Percentiles rank a stretch among this genome's conserved stretches.
Evolutionary conservation across 30 jellyfish, hydroid and myxozoan genomes (phyloP).

Genomic region (Aurelia aurita): DNA sequence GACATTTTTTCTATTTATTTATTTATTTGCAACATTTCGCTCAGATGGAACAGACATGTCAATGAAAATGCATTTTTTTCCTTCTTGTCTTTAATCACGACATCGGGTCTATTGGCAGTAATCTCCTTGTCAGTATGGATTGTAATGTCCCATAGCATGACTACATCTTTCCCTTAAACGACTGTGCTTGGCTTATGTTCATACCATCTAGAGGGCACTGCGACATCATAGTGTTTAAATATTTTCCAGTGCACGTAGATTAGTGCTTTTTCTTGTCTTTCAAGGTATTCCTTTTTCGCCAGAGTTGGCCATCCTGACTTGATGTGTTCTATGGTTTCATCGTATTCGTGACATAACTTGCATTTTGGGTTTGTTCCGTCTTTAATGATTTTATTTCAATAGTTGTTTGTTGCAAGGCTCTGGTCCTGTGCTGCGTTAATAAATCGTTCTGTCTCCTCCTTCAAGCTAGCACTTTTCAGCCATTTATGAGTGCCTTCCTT

Average conservation of each 20-base stretch:
- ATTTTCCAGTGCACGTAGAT: slow-evolving; percentile 7
- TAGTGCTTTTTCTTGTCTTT: slow-evolving; percentile 12
- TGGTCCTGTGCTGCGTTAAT: slow-evolving; percentile 18
- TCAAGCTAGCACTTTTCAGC: slow-evolving; percentile 19
- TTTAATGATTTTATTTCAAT: background rate
- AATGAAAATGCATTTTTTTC: background rate
- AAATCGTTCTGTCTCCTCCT: slow-evolving; percentile 25
- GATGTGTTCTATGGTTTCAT: slow-evolving; percentile 30
- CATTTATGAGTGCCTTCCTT: slow-evolving; percentile 12
- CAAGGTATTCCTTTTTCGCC: slow-evolving; percentile 29
- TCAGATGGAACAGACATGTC: slow-evolving; percentile 17
- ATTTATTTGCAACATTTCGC: slow-evolving; percentile 6
- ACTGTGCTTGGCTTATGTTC: slow-evolving; percentile 29
- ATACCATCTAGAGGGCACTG: slow-evolving; percentile 8
- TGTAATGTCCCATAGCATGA: slow-evolving; percentile 23
- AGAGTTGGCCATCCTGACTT: slow-evolving; percentile 28
- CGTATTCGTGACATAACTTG: slow-evolving; percentile 8
- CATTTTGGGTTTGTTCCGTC: slow-evolving; percentile 16
- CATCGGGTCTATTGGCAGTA: slow-evolving; percentile 26
- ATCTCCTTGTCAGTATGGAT: slow-evolving; percentile 33
- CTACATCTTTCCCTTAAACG: background rate
- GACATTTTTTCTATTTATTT: background rate
- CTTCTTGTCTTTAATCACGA: slow-evolving; percentile 9
- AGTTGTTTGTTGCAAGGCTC: slow-evolving; percentile 11
- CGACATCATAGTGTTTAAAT: background rate